phyloP scores from a whole-genome alignment of 2,113 vertebrate genomes.

The Chunga burmeisteri region DNA sequence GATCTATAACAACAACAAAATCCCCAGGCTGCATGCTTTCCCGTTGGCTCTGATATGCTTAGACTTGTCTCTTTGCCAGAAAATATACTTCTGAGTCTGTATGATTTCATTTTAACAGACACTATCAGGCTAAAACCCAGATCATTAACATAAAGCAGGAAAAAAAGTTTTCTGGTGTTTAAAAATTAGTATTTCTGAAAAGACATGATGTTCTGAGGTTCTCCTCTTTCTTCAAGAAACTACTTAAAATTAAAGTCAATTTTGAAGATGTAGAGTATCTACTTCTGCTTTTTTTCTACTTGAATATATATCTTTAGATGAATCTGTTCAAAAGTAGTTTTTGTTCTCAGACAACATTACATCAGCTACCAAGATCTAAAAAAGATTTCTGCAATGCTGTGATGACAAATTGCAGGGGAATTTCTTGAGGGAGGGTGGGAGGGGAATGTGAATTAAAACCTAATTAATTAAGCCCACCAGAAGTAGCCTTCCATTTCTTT shows the following conservation, averaged over 20 bases:
- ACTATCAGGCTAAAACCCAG: conserved; percentile 4
- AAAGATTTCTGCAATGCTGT: neutral
- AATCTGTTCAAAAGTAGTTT: neutral
- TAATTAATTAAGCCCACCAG: neutral
- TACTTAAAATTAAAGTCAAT: neutral
- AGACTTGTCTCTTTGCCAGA: neutral
- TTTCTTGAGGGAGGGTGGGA: neutral
- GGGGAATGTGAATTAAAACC: neutral
- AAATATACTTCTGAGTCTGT: neutral
- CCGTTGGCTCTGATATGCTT: neutral
- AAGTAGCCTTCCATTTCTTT: neutral
- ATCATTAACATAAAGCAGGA: neutral
- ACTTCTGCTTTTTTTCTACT: neutral
- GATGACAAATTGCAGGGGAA: neutral
- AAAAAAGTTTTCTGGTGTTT: neutral
- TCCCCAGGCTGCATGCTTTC: neutral
- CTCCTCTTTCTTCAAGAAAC: neutral
- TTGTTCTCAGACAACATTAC: conserved; percentile 9
- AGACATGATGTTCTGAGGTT: neutral
- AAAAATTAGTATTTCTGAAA: neutral
- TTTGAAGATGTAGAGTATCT: neutral
- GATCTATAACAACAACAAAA: conserved; percentile 39
- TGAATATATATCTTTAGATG: neutral
- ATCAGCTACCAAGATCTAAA: neutral
- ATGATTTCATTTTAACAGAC: neutral